phyloP scores from a whole-genome alignment of 2,888 invertebrate genomes.

The Polydrusus cervinus region DNA sequence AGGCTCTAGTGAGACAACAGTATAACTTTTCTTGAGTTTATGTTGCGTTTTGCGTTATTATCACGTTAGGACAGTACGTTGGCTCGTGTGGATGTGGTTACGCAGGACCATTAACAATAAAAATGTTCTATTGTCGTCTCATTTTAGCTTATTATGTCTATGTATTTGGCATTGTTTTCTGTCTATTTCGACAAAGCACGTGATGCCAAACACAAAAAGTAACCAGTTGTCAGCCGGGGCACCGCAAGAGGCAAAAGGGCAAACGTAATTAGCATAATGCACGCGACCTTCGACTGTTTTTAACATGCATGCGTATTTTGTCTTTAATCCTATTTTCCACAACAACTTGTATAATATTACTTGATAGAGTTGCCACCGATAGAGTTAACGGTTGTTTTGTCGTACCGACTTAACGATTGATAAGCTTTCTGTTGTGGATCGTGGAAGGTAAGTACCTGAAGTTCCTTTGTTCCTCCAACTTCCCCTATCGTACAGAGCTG shows the following conservation, averaged over 20 bases:
- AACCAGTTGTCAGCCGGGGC: conserved; percentile 62
- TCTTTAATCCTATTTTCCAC: conserved; percentile 66
- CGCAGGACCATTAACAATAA: no score
- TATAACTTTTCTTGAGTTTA: no score
- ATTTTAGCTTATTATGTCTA: no score
- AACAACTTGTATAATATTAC: conserved; percentile 42
- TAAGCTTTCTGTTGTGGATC: conserved; percentile 41
- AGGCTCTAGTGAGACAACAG: no score
- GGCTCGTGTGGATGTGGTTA: no score
- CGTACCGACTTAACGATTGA: conserved; percentile 32
- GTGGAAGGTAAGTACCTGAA: conserved; percentile 43
- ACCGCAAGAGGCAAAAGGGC: conserved; percentile 69
- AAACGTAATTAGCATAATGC: conserved; percentile 68
- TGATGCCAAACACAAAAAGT: conserved; percentile 5
- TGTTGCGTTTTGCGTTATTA: no score
- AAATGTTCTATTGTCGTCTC: no score
- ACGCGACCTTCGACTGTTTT: conserved; percentile 68
- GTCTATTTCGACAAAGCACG: conserved; percentile 19
- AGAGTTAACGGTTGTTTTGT: conserved; percentile 37
- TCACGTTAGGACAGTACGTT: no score
- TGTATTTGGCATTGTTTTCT: neutral
- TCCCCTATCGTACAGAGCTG: conserved; percentile 46
- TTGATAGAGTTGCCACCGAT: conserved; percentile 35
- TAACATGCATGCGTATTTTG: conserved; percentile 65
- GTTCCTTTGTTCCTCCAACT: conserved; percentile 34